Evolutionary conservation across 30 jellyfish, hydroid and myxozoan species (phyloP).

Genomic region (Mastigias papua): DNA sequence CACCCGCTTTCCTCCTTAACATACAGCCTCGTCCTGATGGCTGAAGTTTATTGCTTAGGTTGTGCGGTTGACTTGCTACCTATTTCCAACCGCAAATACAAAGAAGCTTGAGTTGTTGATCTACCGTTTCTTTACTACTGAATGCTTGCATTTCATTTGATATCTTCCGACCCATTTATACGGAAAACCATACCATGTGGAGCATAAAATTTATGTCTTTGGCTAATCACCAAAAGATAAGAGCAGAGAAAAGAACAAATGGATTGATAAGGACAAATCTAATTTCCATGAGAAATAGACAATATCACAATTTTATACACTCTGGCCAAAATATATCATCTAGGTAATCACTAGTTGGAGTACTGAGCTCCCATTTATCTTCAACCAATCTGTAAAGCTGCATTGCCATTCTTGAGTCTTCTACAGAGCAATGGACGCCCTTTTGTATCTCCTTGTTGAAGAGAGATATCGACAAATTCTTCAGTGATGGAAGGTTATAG

Average conservation of each 20-base stretch:
- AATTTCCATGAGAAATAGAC: background rate
- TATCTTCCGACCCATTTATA: too few species aligned
- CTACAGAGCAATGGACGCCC: conserved; percentile 88
- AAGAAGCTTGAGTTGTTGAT: too few species aligned
- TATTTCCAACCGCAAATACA: too few species aligned
- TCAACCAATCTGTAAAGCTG: conserved; percentile 85
- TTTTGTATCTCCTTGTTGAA: conserved; percentile 82
- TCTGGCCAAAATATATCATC: conserved; percentile 97
- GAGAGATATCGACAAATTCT: conserved; percentile 66
- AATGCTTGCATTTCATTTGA: too few species aligned
- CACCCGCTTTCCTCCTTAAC: background rate
- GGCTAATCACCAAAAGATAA: too few species aligned
- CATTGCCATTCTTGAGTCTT: conserved; percentile 93
- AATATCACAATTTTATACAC: conserved; percentile 7
- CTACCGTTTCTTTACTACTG: too few species aligned
- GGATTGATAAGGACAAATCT: too few species aligned
- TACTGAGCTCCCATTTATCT: conserved; percentile 84
- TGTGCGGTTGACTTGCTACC: too few species aligned
- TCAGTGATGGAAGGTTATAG: conserved; percentile 76
- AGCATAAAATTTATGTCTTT: too few species aligned
- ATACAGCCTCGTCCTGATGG: background rate
- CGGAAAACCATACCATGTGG: too few species aligned
- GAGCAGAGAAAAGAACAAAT: too few species aligned
- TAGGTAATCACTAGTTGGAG: conserved; percentile 31
- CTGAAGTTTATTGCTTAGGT: too few species aligned